phyloP scores from a whole-genome alignment of 2,888 invertebrate species.

The Acleris sparsana region DNA sequence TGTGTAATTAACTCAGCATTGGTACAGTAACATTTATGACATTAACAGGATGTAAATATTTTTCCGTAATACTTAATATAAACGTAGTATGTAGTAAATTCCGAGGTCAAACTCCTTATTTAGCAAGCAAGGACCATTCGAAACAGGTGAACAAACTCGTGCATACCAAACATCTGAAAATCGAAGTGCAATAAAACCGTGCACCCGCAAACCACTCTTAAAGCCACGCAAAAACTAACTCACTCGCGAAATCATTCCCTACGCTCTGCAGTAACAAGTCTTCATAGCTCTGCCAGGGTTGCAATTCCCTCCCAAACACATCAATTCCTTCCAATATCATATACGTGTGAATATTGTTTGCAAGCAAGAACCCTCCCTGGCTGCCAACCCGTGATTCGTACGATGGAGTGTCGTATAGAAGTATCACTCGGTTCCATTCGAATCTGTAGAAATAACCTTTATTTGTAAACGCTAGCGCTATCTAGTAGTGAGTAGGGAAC shows the following conservation, averaged over 20 bases:
- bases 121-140: slow-evolving; percentile 1
- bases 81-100: background rate
- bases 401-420: slow-evolving; percentile 90
- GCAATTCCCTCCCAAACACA: slow-evolving; percentile 66
- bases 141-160: background rate
- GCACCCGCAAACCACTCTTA: slow-evolving; percentile 19
- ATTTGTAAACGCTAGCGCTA: slow-evolving; percentile 47
- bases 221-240: slow-evolving; percentile 59
- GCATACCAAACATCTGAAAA: slow-evolving; percentile 25
- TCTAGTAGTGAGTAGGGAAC: slow-evolving; percentile 52
- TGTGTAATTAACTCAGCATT: too few species aligned
- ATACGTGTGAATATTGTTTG: slow-evolving; percentile 87
- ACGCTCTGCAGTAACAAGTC: slow-evolving; percentile 78
- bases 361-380: slow-evolving; percentile 90
- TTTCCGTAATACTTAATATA: too few species aligned
- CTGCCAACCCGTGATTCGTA: slow-evolving; percentile 86
- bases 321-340: slow-evolving; percentile 64
- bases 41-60: too few species aligned
- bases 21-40: too few species aligned
- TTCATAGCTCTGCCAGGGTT: slow-evolving; percentile 64
- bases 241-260: slow-evolving; percentile 81
- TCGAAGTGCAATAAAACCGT: slow-evolving; percentile 15
- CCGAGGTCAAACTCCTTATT: background rate
- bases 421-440: slow-evolving; percentile 87
- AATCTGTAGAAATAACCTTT: slow-evolving; percentile 77